Percentiles rank a stretch among this genome's conserved stretches.
phyloP scores from a whole-genome alignment of 2,888 invertebrate species.

The Cheilosia vulpina region DNA sequence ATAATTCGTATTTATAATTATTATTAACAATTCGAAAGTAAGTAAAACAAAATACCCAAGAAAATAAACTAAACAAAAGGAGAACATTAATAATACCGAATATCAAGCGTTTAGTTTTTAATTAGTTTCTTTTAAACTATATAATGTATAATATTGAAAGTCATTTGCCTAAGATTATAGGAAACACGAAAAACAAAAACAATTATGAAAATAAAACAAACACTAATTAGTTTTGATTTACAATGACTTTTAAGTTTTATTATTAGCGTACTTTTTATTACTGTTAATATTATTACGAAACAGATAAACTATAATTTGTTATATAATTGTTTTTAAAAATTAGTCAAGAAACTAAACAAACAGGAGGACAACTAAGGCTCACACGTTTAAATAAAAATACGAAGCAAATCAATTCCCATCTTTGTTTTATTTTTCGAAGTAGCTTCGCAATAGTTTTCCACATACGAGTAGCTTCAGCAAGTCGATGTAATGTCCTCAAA shows the following conservation, averaged over 20 bases:
- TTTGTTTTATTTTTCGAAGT: neutral
- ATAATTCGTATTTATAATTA: slow-evolving; percentile 22
- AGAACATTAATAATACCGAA: neutral
- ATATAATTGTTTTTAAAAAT: slow-evolving; percentile 37
- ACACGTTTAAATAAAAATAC: slow-evolving; percentile 42
- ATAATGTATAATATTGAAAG: slow-evolving; percentile 21
- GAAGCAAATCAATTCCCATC: slow-evolving; percentile 14
- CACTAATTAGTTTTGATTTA: slow-evolving; percentile 11
- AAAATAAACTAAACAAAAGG: slow-evolving; percentile 17
- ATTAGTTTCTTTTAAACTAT: slow-evolving; percentile 4
- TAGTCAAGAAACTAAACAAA: slow-evolving; percentile 46
- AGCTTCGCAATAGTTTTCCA: too few relatives aligned
- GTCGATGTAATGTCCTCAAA: too few relatives aligned
- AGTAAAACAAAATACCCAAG: slow-evolving; percentile 1
- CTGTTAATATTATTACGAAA: slow-evolving; percentile 38
- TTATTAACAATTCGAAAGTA: slow-evolving; percentile 26
- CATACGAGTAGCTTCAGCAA: too few relatives aligned
- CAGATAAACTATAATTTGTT: slow-evolving; percentile 48
- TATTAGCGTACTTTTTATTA: slow-evolving; percentile 41
- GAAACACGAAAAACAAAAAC: neutral
- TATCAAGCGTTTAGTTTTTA: slow-evolving; percentile 23
- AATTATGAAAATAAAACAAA: neutral
- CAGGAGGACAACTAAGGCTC: slow-evolving; percentile 37
- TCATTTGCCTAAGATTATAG: slow-evolving; percentile 36
- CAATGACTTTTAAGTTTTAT: slow-evolving; percentile 31